phyloP scores from a whole-genome alignment of 2,797 vertebrate genomes.

The Saxicola maurus region DNA sequence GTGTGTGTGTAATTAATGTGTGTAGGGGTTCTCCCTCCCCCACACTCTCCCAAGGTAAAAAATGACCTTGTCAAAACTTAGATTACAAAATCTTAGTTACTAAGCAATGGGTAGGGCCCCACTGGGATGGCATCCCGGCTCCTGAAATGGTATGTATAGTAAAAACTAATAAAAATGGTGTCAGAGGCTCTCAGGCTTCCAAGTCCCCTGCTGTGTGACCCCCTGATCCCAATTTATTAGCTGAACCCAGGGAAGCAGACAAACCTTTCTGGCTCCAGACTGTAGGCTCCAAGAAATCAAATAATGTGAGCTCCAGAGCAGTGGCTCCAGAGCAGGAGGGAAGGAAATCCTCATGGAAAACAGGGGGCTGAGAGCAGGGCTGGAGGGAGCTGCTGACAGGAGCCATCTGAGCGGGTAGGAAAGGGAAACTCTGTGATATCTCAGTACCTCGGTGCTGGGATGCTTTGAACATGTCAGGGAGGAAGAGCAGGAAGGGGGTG shows the following conservation, averaged over 20 bases:
- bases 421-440: slow-evolving; percentile 15
- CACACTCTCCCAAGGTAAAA: slow-evolving; percentile 71
- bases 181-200: slow-evolving; percentile 78
- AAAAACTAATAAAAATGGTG: slow-evolving; percentile 82
- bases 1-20: slow-evolving; percentile 81
- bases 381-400: slow-evolving; percentile 36
- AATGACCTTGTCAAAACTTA: slow-evolving; percentile 82
- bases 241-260: slow-evolving; percentile 76
- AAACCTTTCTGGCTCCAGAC: slow-evolving; percentile 77
- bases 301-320: slow-evolving; percentile 64
- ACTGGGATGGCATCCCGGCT: slow-evolving; percentile 74
- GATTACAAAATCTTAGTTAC: slow-evolving; percentile 80
- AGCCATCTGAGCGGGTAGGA: slow-evolving; percentile 29
- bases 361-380: not conserved
- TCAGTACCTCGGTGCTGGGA: slow-evolving; percentile 25
- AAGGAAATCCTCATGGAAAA: slow-evolving; percentile 37
- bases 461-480: slow-evolving; percentile 31
- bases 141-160: slow-evolving; percentile 76
- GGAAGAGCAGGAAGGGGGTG: not conserved
- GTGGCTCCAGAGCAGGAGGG: slow-evolving; percentile 57
- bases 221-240: slow-evolving; percentile 82
- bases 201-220: slow-evolving; percentile 77
- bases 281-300: slow-evolving; percentile 72
- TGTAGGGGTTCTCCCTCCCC: slow-evolving; percentile 65
- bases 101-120: slow-evolving; percentile 72